These are phyloP conservation scores for Drymodes brunneopygia DNA, from an alignment of 2,113 vertebrate genomes.

Conservation along the genomic window DNA sequence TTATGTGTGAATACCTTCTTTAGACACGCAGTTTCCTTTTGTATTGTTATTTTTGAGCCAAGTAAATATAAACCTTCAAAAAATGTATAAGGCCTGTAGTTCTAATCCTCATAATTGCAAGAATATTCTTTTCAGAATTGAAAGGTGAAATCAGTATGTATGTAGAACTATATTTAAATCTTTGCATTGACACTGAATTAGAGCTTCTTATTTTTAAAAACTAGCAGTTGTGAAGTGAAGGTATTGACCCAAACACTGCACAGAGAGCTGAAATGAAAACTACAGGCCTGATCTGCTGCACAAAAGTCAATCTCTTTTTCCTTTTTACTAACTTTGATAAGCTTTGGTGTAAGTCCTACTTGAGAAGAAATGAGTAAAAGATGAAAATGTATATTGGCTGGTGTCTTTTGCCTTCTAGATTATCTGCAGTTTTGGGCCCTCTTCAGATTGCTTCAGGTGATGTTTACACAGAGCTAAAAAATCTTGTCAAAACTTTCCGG, in stretches of 20 bases:
- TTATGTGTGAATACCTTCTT: not conserved
- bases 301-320: not conserved
- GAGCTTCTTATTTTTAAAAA: not conserved
- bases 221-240: not conserved
- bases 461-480: slow-evolving; percentile 83
- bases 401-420: slow-evolving; percentile 69
- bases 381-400: not conserved
- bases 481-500: slow-evolving; percentile 90
- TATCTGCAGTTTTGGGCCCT: slow-evolving; percentile 80
- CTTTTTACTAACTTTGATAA: not conserved
- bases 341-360: not conserved
- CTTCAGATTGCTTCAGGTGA: slow-evolving; percentile 82
- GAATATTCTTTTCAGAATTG: not conserved
- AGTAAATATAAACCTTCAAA: not conserved
- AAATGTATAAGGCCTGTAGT: not conserved
- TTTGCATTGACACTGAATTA: not conserved
- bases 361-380: not conserved
- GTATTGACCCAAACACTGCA: not conserved
- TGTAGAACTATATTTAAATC: not conserved
- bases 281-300: not conserved
- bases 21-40: not conserved
- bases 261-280: not conserved
- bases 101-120: not conserved
- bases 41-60: not conserved
- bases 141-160: not conserved